These are phyloP conservation scores for Scylla paramamosain DNA, from an alignment of 1,140 invertebrate species.

Conservation along the genomic window DNA sequence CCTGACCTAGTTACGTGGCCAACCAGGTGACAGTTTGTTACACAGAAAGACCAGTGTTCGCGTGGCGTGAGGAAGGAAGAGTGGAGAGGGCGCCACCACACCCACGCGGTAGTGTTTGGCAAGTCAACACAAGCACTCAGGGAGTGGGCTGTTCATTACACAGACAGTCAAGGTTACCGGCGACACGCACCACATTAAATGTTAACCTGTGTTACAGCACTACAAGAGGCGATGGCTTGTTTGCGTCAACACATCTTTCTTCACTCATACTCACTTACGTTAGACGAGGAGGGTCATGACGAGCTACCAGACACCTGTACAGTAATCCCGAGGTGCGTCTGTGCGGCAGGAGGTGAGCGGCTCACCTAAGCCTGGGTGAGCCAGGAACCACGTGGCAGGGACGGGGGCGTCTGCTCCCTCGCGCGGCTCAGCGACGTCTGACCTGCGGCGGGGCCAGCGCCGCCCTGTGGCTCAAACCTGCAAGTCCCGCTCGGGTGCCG, in stretches of 20 bases:
- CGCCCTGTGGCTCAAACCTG: slow-evolving; percentile 16
- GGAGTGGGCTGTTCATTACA: not conserved
- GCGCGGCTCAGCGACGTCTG: slow-evolving; percentile 41
- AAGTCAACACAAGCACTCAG: not conserved
- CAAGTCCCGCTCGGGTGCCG: not conserved
- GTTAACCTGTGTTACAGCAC: not conserved
- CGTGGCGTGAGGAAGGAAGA: not conserved
- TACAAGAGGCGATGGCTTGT: not conserved
- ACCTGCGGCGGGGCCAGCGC: slow-evolving; percentile 27
- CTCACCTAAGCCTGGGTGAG: slow-evolving; percentile 33
- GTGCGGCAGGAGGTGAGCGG: not conserved
- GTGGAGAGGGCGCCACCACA: not conserved
- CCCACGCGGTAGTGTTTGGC: not conserved
- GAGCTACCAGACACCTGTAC: not conserved
- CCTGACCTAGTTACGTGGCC: not conserved
- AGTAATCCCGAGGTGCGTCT: slow-evolving; percentile 30
- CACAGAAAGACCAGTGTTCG: not conserved
- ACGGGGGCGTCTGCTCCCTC: slow-evolving; percentile 43
- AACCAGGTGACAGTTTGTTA: not conserved
- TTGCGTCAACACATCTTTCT: not conserved
- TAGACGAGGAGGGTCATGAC: not conserved
- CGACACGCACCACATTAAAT: not conserved
- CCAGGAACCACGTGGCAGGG: slow-evolving; percentile 16
- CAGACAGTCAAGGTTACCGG: not conserved
- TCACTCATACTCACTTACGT: slow-evolving; percentile 26